Percentiles rank a stretch among this genome's conserved stretches.
These are phyloP conservation scores for Pteronotus mesoamericanus DNA, from an alignment of 2,797 vertebrate genomes.

Conservation along the genomic window DNA sequence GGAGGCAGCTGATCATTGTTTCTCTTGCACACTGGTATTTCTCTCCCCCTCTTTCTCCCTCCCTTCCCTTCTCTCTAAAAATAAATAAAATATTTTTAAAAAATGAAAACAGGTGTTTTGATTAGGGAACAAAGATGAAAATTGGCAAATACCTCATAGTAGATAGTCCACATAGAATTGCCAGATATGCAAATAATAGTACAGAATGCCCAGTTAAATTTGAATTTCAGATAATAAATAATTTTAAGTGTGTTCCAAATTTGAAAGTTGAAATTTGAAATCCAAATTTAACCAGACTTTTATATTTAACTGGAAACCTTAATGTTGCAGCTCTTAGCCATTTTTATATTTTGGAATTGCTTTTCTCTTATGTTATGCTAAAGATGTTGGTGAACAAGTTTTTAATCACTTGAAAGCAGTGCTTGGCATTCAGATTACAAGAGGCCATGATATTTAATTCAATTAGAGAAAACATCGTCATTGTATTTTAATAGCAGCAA, in stretches of 20 bases:
- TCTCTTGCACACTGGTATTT: not conserved
- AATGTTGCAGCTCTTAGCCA: not conserved
- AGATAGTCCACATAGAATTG: not conserved
- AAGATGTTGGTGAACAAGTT: not conserved
- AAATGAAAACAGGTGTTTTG: conserved; percentile 48
- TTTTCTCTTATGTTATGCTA: not conserved
- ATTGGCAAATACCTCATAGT: conserved; percentile 1
- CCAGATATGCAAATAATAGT: not conserved
- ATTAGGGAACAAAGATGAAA: conserved; percentile 62
- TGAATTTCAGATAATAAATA: not conserved
- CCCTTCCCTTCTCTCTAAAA: not conserved
- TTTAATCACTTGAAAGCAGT: not conserved
- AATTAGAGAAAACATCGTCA: conserved; percentile 4
- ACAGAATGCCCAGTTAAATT: not conserved
- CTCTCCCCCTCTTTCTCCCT: not conserved
- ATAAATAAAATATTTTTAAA: not conserved
- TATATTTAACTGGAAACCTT: not conserved
- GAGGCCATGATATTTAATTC: not conserved
- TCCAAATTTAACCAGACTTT: not conserved
- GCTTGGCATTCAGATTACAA: conserved; percentile 12
- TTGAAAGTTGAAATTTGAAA: conserved; percentile 10
- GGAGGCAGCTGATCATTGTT: not conserved
- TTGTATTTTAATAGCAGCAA: not conserved
- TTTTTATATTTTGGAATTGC: not conserved
- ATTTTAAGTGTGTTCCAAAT: not conserved